phyloP scores from a whole-genome alignment of 2,113 vertebrate species.

The Otis tarda region DNA sequence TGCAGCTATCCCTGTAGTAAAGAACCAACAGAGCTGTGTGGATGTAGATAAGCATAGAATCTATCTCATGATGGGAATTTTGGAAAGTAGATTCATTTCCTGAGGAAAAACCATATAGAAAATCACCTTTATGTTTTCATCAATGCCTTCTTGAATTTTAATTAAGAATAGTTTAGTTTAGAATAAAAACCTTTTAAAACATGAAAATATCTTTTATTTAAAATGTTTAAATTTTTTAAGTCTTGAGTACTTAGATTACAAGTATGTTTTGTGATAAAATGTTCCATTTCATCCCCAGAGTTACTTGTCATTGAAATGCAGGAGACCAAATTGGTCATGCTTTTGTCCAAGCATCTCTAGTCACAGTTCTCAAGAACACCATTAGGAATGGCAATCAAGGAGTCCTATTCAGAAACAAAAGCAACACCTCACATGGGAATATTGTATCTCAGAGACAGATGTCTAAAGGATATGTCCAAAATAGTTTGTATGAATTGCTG shows the following conservation, averaged over 20 bases:
- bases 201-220: neutral
- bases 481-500: neutral
- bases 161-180: neutral
- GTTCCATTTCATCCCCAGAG: neutral
- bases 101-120: neutral
- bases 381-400: neutral
- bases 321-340: neutral
- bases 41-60: constrained; percentile 21
- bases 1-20: neutral
- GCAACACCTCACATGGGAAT: neutral
- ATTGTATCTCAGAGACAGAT: neutral
- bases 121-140: neutral
- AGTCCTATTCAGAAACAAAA: neutral
- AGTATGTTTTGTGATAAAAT: neutral
- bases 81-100: neutral
- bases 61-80: neutral
- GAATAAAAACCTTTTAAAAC: neutral
- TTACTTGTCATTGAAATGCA: neutral
- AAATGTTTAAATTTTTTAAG: neutral
- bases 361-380: neutral
- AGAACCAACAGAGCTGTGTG: neutral
- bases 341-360: neutral
- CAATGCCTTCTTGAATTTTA: neutral
- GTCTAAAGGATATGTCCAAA: neutral
- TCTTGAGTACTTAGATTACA: neutral